Evolutionary conservation across 30 jellyfish, hydroid and myxozoan genomes (phyloP).

Genomic region (Turritopsis dohrnii): DNA sequence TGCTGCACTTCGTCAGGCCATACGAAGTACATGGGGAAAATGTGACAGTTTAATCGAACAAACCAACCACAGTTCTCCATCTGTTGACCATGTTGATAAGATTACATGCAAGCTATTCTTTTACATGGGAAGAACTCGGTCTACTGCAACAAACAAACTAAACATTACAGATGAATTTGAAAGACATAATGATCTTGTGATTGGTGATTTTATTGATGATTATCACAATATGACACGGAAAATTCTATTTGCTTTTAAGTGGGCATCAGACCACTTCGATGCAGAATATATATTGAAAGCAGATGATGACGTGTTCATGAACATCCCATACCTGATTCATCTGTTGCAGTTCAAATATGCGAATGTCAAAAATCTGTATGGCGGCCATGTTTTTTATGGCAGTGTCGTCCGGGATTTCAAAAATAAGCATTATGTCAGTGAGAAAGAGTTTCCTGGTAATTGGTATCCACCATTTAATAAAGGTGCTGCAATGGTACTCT

Average conservation of each 20-base stretch:
- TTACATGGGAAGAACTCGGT: constrained; percentile 11
- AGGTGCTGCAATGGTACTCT: constrained; percentile 13
- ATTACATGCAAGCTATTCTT: constrained; percentile 8
- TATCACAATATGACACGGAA: constrained; percentile 11
- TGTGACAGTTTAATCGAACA: background rate
- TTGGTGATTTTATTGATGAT: background rate
- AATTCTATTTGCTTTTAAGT: background rate
- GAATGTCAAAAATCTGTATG: constrained; percentile 9
- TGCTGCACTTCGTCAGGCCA: constrained; percentile 10
- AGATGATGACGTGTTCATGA: background rate
- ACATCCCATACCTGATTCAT: background rate
- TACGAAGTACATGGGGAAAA: constrained; percentile 12
- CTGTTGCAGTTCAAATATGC: background rate
- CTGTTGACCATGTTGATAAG: background rate
- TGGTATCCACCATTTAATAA: constrained; percentile 26
- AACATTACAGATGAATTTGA: background rate
- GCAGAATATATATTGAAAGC: background rate
- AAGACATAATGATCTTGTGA: background rate
- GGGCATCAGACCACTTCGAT: background rate
- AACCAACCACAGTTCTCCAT: background rate
- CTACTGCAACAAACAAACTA: background rate
- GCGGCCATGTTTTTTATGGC: constrained; percentile 15
- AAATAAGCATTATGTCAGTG: constrained; percentile 9
- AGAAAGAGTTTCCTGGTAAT: constrained; percentile 5
- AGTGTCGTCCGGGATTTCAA: background rate